These are phyloP conservation scores for Epizoanthus rinbou DNA, from an alignment of 92 coral and sea anemone genomes.

Conservation along the genomic window DNA sequence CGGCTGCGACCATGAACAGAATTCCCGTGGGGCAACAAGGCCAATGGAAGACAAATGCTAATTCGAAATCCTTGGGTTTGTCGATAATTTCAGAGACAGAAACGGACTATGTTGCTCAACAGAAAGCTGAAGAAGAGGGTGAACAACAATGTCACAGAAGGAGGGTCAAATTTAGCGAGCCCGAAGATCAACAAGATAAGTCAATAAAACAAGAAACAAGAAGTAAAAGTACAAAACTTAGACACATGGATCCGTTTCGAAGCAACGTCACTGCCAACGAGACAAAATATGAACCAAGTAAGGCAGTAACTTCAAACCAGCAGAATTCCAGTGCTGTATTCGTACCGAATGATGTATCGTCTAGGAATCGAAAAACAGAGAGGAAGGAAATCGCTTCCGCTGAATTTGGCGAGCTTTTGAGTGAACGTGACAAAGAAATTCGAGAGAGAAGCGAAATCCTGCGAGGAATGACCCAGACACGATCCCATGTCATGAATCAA, in stretches of 20 bases:
- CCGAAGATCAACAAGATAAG: not conserved
- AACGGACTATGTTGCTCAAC: not conserved
- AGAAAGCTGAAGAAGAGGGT: constrained; percentile 1
- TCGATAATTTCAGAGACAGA: constrained; percentile 9
- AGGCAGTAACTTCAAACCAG: not conserved
- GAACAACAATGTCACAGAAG: not conserved
- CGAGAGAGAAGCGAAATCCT: constrained; percentile 28
- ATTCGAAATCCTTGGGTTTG: constrained; percentile 13
- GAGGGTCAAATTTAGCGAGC: constrained; percentile 5
- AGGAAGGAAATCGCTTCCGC: constrained; percentile 1
- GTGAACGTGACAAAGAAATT: constrained; percentile 37
- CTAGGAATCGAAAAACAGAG: constrained; percentile 35
- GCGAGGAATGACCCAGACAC: constrained; percentile 26
- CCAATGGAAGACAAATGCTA: constrained; percentile 2
- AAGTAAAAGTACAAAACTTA: not conserved
- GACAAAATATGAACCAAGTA: not conserved
- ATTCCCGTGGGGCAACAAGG: constrained; percentile 34
- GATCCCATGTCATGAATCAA: constrained; percentile 36
- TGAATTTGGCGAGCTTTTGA: constrained; percentile 29
- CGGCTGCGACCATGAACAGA: constrained; percentile 4
- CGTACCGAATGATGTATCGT: not conserved
- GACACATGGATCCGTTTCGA: not conserved
- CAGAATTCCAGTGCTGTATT: not conserved
- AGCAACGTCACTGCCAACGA: not conserved
- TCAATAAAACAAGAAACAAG: not conserved